Conservation (phyloP, 2,888 invertebrate species). For the Stictocephala bisonia region DNA sequence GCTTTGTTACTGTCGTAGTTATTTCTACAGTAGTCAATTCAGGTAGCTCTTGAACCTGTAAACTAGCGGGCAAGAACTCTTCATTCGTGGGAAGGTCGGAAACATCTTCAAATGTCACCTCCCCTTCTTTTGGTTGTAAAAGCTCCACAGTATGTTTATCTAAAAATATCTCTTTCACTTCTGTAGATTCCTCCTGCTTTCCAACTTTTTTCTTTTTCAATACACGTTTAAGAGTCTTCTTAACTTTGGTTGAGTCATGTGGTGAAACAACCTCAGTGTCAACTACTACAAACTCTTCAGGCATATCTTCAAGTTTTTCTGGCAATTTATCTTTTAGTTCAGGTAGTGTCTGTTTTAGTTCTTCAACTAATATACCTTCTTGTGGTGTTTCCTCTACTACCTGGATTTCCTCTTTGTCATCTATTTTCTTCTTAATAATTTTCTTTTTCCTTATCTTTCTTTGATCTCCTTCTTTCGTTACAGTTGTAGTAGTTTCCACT, state of each 20-base stretch:
- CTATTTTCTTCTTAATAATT: too few relatives aligned
- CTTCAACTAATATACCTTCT: not conserved
- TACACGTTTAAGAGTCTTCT: conserved; percentile 26
- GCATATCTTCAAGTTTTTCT: not conserved
- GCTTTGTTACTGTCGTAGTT: conserved; percentile 32
- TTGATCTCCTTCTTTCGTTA: too few relatives aligned
- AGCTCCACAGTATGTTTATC: not conserved
- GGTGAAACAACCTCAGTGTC: too few relatives aligned
- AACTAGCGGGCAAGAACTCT: conserved; percentile 65
- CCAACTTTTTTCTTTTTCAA: conserved; percentile 53
- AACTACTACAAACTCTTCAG: too few relatives aligned
- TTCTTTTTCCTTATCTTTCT: conserved; percentile 62
- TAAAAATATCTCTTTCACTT: conserved; percentile 39
- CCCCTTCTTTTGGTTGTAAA: conserved; percentile 3
- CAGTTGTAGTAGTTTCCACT: too few relatives aligned
- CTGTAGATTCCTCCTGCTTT: conserved; percentile 39
- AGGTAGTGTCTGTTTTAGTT: not conserved
- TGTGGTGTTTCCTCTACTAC: conserved; percentile 50
- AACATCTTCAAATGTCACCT: conserved; percentile 2
- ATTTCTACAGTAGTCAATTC: conserved; percentile 37
- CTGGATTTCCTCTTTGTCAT: too few relatives aligned
- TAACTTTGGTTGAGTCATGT: too few relatives aligned
- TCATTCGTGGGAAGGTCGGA: conserved; percentile 54
- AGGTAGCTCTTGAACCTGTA: conserved; percentile 56
- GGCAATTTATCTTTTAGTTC: not conserved